Conservation (phyloP, 2,797 vertebrate species). For the Neostethus bicornis region DNA sequence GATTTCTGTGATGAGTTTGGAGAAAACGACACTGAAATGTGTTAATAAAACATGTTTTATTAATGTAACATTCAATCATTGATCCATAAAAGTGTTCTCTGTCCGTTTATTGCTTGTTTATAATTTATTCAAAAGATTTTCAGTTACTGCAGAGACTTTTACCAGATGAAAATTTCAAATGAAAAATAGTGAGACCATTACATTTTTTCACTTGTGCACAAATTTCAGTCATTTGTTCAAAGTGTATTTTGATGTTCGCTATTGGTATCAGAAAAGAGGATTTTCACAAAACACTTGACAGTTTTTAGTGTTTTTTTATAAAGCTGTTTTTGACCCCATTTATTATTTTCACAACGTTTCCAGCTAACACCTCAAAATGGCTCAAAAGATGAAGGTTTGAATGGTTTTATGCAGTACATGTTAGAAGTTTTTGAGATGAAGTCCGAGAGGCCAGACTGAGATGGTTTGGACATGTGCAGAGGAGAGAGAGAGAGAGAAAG, state of each 20-base stretch:
- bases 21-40: neutral
- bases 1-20: neutral
- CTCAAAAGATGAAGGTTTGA: too few species aligned
- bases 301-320: neutral
- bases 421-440: too few species aligned
- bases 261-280: neutral
- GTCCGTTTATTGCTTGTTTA: neutral
- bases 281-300: neutral
- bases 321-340: neutral
- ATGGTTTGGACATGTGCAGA: too few species aligned
- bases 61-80: neutral
- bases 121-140: neutral
- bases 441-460: too few species aligned
- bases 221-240: neutral
- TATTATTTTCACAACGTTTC: too few species aligned
- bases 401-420: too few species aligned
- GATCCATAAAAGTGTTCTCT: neutral
- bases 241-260: neutral
- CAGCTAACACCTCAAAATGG: too few species aligned
- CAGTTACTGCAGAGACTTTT: neutral
- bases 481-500: too few species aligned
- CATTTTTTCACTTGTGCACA: neutral
- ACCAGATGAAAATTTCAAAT: neutral
- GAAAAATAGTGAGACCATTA: neutral
- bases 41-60: neutral